A percentile compares a stretch with the other conserved stretches of the same genome.
Conservation (phyloP, 1,140 invertebrate species). For the Orchesella cincta region DNA sequence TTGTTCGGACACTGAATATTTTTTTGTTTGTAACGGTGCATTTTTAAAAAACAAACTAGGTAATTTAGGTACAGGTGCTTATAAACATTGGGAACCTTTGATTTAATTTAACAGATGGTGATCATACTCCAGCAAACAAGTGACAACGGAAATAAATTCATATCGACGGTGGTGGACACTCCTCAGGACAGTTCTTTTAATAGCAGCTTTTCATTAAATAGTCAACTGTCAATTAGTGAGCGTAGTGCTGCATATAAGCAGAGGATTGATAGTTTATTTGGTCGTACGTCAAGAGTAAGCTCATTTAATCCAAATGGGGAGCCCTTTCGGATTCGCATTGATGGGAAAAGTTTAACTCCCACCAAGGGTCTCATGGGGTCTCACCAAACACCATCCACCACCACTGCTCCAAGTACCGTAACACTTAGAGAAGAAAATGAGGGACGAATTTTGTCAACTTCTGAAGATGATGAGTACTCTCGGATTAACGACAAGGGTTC, state of each 20-base stretch:
- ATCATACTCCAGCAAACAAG: slow-evolving; percentile 48
- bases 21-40: not conserved
- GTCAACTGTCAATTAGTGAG: slow-evolving; percentile 49
- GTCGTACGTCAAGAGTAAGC: slow-evolving; percentile 35
- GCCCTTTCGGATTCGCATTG: slow-evolving; percentile 40
- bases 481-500: slow-evolving; percentile 34
- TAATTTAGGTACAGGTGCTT: too few species aligned
- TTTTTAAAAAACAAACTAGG: not conserved
- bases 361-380: slow-evolving; percentile 1
- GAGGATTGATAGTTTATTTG: slow-evolving; percentile 80
- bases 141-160: slow-evolving; percentile 48
- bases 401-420: not conserved
- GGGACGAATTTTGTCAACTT: not conserved
- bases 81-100: too few species aligned
- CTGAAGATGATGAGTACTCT: slow-evolving; percentile 44
- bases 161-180: slow-evolving; percentile 46
- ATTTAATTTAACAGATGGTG: slow-evolving; percentile 50
- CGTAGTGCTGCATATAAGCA: slow-evolving; percentile 69
- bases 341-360: not conserved
- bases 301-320: slow-evolving; percentile 37
- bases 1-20: too few species aligned
- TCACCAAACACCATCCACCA: not conserved
- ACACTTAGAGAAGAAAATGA: not conserved
- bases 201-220: slow-evolving; percentile 43
- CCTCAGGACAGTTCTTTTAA: slow-evolving; percentile 31